Conservation (phyloP, 2,797 vertebrate genomes). For the Peromyscus nudipes region DNA sequence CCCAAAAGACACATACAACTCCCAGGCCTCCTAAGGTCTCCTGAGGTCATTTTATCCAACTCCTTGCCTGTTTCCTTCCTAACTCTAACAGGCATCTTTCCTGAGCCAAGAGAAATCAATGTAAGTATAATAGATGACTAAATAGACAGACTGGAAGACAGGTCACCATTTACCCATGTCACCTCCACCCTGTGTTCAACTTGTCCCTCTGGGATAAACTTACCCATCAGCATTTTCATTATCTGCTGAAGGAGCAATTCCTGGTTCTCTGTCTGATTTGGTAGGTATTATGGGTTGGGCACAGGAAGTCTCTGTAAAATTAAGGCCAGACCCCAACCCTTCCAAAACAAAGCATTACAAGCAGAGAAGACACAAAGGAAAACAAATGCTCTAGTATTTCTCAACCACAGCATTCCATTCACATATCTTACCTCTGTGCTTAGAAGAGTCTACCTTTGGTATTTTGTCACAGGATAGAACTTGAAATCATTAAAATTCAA, state of each 20-base stretch:
- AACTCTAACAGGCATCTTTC: constrained; percentile 52
- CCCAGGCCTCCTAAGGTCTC: neutral
- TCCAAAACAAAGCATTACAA: constrained; percentile 71
- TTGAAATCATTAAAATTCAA: constrained; percentile 48
- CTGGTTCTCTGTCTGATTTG: constrained; percentile 57
- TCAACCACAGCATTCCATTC: constrained; percentile 34
- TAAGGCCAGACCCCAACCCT: constrained; percentile 69
- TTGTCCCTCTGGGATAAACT: constrained; percentile 62
- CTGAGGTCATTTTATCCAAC: constrained; percentile 44
- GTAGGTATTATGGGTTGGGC: constrained; percentile 3
- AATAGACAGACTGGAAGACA: neutral
- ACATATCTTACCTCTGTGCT: constrained; percentile 18
- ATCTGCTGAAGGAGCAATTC: constrained; percentile 51
- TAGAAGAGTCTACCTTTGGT: constrained; percentile 11
- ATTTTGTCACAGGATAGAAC: constrained; percentile 31
- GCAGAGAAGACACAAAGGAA: constrained; percentile 59
- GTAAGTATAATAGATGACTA: constrained; percentile 34
- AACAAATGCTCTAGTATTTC: constrained; percentile 47
- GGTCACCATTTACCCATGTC: constrained; percentile 6
- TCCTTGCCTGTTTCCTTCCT: constrained; percentile 45
- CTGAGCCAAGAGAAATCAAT: constrained; percentile 46
- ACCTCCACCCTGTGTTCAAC: constrained; percentile 30
- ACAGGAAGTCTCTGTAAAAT: constrained; percentile 79
- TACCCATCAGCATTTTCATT: constrained; percentile 72
- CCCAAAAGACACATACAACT: neutral